phyloP scores from a whole-genome alignment of 2,797 vertebrate species.

The Pangasius djambal region DNA sequence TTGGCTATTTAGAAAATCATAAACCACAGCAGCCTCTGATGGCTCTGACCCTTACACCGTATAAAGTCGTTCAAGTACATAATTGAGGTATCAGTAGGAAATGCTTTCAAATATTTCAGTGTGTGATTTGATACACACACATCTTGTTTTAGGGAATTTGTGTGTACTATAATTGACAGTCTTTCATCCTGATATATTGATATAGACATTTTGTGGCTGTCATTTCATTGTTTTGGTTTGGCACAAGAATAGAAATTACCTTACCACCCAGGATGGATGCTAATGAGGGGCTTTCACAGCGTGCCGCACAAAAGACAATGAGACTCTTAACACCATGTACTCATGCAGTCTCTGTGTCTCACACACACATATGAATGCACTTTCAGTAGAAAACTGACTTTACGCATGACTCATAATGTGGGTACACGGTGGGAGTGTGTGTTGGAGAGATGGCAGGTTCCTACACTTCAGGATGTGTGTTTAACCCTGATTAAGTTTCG shows the following conservation, averaged over 20 bases:
- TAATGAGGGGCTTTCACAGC: background rate
- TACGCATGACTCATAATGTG: conserved; percentile 58
- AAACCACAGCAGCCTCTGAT: background rate
- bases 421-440: conserved; percentile 50
- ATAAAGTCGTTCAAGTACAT: background rate
- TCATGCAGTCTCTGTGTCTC: background rate
- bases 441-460: conserved; percentile 30
- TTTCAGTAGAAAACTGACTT: conserved; percentile 24
- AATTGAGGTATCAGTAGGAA: background rate
- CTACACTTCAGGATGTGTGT: conserved; percentile 66
- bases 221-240: background rate
- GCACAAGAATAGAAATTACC: too few species aligned
- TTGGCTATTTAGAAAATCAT: background rate
- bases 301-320: background rate
- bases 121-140: background rate
- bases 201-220: background rate
- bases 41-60: background rate
- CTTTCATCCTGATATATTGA: background rate
- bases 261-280: background rate
- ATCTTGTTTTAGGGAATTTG: background rate
- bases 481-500: conserved; percentile 44
- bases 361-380: background rate
- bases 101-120: background rate
- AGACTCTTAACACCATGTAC: background rate
- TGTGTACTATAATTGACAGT: background rate